A percentile compares a stretch with the other conserved stretches of the same genome.
phyloP scores from a whole-genome alignment of 2,888 invertebrate genomes.

The Chromoteleia sp. region DNA sequence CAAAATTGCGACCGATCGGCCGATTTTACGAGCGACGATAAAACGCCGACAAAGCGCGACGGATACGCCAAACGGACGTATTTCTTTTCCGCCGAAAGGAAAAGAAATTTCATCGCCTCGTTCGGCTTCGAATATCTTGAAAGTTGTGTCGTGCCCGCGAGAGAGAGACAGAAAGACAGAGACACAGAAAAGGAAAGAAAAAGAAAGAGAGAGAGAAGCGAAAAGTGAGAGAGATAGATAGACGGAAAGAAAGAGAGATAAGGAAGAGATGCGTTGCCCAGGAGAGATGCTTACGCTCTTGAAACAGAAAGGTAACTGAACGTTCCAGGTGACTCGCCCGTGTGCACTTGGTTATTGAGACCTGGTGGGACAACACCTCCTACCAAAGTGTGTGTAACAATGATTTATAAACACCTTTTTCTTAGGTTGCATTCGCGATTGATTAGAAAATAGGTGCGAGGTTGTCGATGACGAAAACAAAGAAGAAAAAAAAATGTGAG shows the following conservation, averaged over 20 bases:
- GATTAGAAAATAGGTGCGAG: constrained; percentile 11
- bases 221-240: constrained; percentile 55
- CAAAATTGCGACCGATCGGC: background rate
- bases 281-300: constrained; percentile 81
- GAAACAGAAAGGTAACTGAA: constrained; percentile 83
- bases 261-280: constrained; percentile 36
- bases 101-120: constrained; percentile 18
- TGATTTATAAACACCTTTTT: constrained; percentile 72
- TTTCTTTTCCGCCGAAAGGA: constrained; percentile 9
- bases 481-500: no score
- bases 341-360: constrained; percentile 76
- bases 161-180: background rate
- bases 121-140: constrained; percentile 36
- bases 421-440: constrained; percentile 54
- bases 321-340: constrained; percentile 73
- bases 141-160: constrained; percentile 27
- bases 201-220: constrained; percentile 52
- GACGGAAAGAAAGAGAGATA: constrained; percentile 18
- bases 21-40: background rate
- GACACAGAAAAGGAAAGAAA: constrained; percentile 6
- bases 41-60: background rate
- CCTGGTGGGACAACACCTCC: constrained; percentile 76
- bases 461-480: no score
- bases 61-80: background rate
- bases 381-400: constrained; percentile 73